These are phyloP conservation scores for Carassius gibelio DNA, from an alignment of 2,113 vertebrate genomes.

Conservation along the genomic window DNA sequence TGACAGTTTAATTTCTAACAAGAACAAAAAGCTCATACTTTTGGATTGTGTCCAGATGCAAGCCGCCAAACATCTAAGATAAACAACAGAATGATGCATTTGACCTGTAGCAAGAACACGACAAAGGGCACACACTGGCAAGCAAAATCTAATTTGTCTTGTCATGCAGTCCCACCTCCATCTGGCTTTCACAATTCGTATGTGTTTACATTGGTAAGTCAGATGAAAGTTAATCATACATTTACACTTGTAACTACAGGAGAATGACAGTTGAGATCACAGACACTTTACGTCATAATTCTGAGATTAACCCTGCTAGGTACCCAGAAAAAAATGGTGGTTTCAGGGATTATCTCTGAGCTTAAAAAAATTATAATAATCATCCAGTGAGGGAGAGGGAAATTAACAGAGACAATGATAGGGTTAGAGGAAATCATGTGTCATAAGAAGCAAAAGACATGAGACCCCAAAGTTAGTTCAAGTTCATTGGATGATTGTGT, in stretches of 20 bases:
- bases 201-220: conserved; percentile 11
- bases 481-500: conserved; percentile 12
- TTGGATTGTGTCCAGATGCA: conserved; percentile 13
- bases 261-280: neutral
- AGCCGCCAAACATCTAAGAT: neutral
- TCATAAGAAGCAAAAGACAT: conserved; percentile 16
- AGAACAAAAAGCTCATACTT: neutral
- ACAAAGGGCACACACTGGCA: conserved; percentile 4
- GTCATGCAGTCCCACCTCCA: neutral
- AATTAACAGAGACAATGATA: neutral
- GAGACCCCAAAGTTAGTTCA: conserved; percentile 5
- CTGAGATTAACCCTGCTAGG: conserved; percentile 5
- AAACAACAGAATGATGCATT: neutral
- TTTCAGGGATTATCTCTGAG: neutral
- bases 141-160: neutral
- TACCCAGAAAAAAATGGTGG: neutral
- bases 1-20: too few relatives aligned
- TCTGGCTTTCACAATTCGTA: conserved; percentile 1
- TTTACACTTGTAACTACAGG: conserved; percentile 8
- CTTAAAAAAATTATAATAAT: neutral
- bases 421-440: neutral
- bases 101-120: neutral
- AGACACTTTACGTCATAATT: neutral
- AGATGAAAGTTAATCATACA: neutral
- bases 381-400: too few relatives aligned